Conservation (phyloP, 92 coral and sea anemone genomes). For the Bergia puertoricense region DNA sequence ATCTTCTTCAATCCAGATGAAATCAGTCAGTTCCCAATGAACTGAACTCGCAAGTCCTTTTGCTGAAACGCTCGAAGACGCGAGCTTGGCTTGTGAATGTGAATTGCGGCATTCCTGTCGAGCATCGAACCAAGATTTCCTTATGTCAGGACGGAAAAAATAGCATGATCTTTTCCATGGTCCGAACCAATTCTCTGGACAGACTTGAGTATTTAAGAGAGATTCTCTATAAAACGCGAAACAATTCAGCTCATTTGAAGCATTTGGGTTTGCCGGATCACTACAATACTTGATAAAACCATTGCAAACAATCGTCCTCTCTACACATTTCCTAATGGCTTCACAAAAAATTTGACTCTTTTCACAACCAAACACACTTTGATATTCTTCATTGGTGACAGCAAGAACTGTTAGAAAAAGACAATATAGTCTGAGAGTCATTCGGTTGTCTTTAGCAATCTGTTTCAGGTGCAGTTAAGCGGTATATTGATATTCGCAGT, state of each 20-base stretch:
- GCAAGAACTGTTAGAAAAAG: not conserved
- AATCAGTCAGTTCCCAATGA: not conserved
- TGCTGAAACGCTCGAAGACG: constrained; percentile 15
- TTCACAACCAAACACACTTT: not conserved
- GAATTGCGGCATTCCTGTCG: constrained; percentile 7
- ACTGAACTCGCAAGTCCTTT: not conserved
- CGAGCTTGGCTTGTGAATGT: not conserved
- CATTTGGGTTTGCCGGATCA: not conserved
- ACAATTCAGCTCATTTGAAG: constrained; percentile 16
- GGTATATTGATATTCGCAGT: not conserved
- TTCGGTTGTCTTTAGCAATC: not conserved
- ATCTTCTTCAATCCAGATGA: constrained; percentile 19
- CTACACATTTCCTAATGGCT: constrained; percentile 20
- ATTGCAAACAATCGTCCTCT: constrained; percentile 17
- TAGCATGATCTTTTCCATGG: constrained; percentile 30
- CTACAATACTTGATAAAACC: constrained; percentile 5
- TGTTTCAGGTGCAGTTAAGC: not conserved
- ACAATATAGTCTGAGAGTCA: not conserved
- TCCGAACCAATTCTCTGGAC: constrained; percentile 31
- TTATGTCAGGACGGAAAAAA: constrained; percentile 11
- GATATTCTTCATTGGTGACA: constrained; percentile 7
- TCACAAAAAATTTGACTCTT: constrained; percentile 13
- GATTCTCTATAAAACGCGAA: not conserved
- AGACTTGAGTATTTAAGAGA: not conserved
- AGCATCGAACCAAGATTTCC: constrained; percentile 35